A percentile compares a stretch with the other conserved stretches of the same genome.
These are phyloP conservation scores for Antheraea yamamai DNA, from an alignment of 2,888 invertebrate genomes.

Conservation along the genomic window DNA sequence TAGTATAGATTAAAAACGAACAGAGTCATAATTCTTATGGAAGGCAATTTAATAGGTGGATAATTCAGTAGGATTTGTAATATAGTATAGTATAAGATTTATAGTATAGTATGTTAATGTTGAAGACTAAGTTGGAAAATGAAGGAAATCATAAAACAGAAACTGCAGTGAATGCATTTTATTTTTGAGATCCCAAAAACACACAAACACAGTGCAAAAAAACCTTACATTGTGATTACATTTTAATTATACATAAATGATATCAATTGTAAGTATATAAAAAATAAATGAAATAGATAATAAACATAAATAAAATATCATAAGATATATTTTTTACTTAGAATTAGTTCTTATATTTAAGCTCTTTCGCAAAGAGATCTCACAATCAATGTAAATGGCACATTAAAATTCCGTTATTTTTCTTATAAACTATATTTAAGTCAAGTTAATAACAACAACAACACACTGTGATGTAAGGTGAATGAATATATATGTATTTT, in stretches of 20 bases:
- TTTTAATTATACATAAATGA: slow-evolving; percentile 36
- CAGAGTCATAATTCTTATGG: background rate
- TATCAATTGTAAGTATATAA: slow-evolving; percentile 36
- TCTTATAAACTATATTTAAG: slow-evolving; percentile 45
- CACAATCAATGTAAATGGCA: slow-evolving; percentile 63
- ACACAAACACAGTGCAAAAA: slow-evolving; percentile 75
- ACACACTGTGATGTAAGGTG: slow-evolving; percentile 54
- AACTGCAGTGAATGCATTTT: slow-evolving; percentile 70
- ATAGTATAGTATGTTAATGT: background rate
- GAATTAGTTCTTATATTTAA: slow-evolving; percentile 43
- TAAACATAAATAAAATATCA: slow-evolving; percentile 29
- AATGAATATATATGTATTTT: slow-evolving; percentile 39
- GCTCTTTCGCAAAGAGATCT: slow-evolving; percentile 38
- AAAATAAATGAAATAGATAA: slow-evolving; percentile 36
- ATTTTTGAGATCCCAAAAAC: slow-evolving; percentile 83
- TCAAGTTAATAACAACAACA: slow-evolving; percentile 31
- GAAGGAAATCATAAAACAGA: slow-evolving; percentile 31
- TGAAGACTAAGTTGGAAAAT: slow-evolving; percentile 2
- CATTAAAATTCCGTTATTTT: slow-evolving; percentile 68
- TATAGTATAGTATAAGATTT: no score
- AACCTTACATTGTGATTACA: slow-evolving; percentile 40
- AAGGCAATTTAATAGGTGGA: background rate
- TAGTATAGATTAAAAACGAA: background rate
- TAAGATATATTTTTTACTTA: slow-evolving; percentile 20
- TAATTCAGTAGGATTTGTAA: no score